Percentiles rank a stretch among this genome's conserved stretches.
Conservation (phyloP, 2,888 invertebrate species). For the Pachliopta kotzebuea region DNA sequence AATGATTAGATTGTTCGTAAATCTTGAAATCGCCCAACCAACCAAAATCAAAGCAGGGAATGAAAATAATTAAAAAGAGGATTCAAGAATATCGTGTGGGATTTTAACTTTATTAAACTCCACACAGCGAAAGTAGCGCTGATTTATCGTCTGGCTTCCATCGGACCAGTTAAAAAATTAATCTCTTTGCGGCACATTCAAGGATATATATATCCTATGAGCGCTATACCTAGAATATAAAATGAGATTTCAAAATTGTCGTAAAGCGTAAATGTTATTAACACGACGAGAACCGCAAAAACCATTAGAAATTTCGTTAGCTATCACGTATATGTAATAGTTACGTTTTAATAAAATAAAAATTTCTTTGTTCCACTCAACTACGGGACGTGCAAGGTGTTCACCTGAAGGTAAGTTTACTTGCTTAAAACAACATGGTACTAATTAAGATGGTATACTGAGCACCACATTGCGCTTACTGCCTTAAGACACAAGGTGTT, state of each 20-base stretch:
- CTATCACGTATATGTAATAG: neutral
- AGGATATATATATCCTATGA: no score
- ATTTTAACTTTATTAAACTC: slow-evolving; percentile 30
- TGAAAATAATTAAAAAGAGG: slow-evolving; percentile 10
- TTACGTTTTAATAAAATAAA: no score
- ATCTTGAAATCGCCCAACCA: neutral
- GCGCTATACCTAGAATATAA: slow-evolving; percentile 39
- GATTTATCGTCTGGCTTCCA: slow-evolving; percentile 42
- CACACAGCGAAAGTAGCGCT: slow-evolving; percentile 29
- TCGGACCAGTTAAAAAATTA: slow-evolving; percentile 40
- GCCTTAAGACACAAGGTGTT: no score
- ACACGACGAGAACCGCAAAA: neutral
- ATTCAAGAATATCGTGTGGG: slow-evolving; percentile 12
- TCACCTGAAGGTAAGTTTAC: no score
- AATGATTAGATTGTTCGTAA: no score
- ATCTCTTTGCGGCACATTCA: slow-evolving; percentile 38
- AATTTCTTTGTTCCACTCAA: no score
- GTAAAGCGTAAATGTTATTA: slow-evolving; percentile 24
- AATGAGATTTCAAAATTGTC: slow-evolving; percentile 31
- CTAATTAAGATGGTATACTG: no score
- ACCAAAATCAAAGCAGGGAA: neutral
- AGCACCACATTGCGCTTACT: no score
- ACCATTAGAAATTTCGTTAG: neutral
- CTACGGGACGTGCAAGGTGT: no score
- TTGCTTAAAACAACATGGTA: no score